A percentile compares a stretch with the other conserved stretches of the same genome.
Conservation (phyloP, 2,888 invertebrate genomes). For the Theretra japonica region DNA sequence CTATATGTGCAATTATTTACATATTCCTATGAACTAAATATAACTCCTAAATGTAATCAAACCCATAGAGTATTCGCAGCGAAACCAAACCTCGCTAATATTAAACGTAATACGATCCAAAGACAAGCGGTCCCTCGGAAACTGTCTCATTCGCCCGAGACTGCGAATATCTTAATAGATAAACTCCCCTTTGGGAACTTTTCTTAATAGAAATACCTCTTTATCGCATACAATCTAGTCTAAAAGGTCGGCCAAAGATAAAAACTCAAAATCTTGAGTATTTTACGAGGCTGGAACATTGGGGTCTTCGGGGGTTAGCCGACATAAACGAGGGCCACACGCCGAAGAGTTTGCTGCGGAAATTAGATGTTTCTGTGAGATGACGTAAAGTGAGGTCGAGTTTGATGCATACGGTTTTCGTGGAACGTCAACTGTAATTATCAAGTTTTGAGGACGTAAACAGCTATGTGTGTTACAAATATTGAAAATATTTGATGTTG, state of each 20-base stretch:
- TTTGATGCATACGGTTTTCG: constrained; percentile 32
- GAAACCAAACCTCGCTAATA: not conserved
- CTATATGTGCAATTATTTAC: too few species aligned
- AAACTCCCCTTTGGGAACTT: constrained; percentile 10
- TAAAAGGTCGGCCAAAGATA: constrained; percentile 10
- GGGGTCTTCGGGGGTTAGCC: not conserved
- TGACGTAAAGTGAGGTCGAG: constrained; percentile 34
- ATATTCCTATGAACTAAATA: too few species aligned
- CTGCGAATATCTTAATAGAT: constrained; percentile 20
- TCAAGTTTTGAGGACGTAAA: not conserved
- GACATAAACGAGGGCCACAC: constrained; percentile 15
- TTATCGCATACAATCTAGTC: constrained; percentile 19
- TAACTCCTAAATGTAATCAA: too few species aligned
- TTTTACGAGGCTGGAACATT: constrained; percentile 19
- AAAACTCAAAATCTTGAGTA: constrained; percentile 23
- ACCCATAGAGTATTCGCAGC: not conserved
- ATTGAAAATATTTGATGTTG: not conserved
- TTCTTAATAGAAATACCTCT: constrained; percentile 26
- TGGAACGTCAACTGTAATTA: constrained; percentile 30
- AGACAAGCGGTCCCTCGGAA: not conserved
- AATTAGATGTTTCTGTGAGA: constrained; percentile 53
- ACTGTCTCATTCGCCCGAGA: not conserved
- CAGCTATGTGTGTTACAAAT: not conserved
- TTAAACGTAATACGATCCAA: not conserved
- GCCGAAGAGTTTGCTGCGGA: constrained; percentile 44